A percentile compares a stretch with the other conserved stretches of the same genome.
phyloP scores from a whole-genome alignment of 2,797 vertebrate genomes.

The Sitta carolinensis region DNA sequence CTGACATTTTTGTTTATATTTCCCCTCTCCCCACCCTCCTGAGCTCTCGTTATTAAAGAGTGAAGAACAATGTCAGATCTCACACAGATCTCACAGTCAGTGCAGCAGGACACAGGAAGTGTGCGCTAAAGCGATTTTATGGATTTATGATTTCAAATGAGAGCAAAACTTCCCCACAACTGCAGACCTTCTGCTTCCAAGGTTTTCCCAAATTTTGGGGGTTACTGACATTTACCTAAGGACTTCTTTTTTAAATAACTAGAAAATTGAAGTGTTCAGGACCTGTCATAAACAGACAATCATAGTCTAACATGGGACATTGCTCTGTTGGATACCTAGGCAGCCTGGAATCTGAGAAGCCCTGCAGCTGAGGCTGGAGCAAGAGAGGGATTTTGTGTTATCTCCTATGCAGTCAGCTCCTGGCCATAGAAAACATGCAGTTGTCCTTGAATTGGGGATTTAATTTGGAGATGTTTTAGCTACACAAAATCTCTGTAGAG shows the following conservation, averaged over 20 bases:
- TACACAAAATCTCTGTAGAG: neutral
- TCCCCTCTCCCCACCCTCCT: neutral
- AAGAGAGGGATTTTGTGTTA: neutral
- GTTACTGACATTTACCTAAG: neutral
- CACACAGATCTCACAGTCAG: neutral
- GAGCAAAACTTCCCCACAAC: neutral
- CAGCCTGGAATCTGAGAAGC: neutral
- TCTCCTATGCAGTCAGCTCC: neutral
- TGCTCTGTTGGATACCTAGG: neutral
- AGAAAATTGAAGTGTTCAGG: neutral
- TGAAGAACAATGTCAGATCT: constrained; percentile 27
- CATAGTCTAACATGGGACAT: neutral
- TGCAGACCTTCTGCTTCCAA: neutral
- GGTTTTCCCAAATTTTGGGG: neutral
- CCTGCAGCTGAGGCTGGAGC: neutral
- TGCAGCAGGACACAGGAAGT: neutral
- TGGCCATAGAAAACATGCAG: neutral
- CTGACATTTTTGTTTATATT: constrained; percentile 49
- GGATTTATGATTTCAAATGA: neutral
- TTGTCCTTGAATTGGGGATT: neutral
- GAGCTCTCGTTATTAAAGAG: neutral
- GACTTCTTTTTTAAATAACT: neutral
- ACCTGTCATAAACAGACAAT: neutral
- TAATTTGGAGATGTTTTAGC: neutral
- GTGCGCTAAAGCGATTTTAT: neutral